Percentiles rank a stretch among this genome's conserved stretches.
Evolutionary conservation across 2,797 vertebrate genomes (phyloP).

Genomic region (Diplodus puntazzo): DNA sequence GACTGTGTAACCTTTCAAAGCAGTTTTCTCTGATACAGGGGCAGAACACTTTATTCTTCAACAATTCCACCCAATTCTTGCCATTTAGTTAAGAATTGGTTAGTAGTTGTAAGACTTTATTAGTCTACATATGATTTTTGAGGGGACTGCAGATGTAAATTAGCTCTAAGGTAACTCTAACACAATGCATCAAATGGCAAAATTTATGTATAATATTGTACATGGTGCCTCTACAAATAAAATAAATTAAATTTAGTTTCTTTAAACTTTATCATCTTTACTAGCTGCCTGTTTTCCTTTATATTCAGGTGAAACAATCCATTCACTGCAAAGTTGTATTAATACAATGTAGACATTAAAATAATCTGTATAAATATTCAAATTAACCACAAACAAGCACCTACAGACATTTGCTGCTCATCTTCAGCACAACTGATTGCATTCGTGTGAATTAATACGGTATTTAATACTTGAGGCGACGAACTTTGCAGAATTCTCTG

Average conservation of each 20-base stretch:
- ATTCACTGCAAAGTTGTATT: not conserved
- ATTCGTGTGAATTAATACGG: slow-evolving; percentile 8
- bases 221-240: too few relatives aligned
- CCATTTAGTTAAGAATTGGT: too few relatives aligned
- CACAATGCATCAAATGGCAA: too few relatives aligned
- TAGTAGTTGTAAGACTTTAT: too few relatives aligned
- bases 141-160: too few relatives aligned
- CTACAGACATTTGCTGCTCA: not conserved
- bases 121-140: too few relatives aligned
- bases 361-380: not conserved
- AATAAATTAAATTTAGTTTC: too few relatives aligned
- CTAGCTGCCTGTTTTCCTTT: not conserved
- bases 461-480: not conserved
- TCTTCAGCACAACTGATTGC: not conserved
- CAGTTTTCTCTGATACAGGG: not conserved
- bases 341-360: not conserved
- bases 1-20: not conserved
- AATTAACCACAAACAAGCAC: not conserved
- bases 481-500: not conserved
- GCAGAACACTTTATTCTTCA: not conserved
- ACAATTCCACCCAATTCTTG: not conserved
- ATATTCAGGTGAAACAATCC: not conserved
- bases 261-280: not conserved
- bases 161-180: too few relatives aligned
- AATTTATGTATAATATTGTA: too few relatives aligned